phyloP scores from a whole-genome alignment of 2,797 vertebrate species.

The Betta splendens region DNA sequence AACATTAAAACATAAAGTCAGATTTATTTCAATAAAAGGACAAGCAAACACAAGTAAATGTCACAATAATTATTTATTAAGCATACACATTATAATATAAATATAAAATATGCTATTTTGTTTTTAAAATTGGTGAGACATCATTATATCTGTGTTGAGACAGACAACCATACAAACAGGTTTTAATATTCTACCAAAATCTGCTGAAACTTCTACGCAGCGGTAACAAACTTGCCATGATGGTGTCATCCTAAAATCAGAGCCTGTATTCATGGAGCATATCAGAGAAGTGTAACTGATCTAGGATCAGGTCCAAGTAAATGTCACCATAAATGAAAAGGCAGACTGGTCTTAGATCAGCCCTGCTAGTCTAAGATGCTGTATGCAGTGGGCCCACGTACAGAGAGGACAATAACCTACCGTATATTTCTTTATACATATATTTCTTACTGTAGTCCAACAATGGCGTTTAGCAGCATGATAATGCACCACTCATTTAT shows the following conservation, averaged over 20 bases:
- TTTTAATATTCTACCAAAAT: slow-evolving; percentile 92
- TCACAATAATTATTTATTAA: slow-evolving; percentile 89
- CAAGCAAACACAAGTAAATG: slow-evolving; percentile 71
- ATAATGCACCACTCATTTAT: slow-evolving; percentile 72
- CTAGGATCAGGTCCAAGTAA: slow-evolving; percentile 54
- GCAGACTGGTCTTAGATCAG: slow-evolving; percentile 66
- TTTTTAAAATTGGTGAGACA: slow-evolving; percentile 89
- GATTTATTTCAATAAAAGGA: slow-evolving; percentile 20
- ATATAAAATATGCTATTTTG: slow-evolving; percentile 89
- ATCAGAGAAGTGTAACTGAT: slow-evolving; percentile 46
- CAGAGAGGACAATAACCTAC: slow-evolving; percentile 76
- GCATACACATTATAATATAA: slow-evolving; percentile 90
- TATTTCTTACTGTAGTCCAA: slow-evolving; percentile 74
- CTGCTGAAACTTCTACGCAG: slow-evolving; percentile 84
- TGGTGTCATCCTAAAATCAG: slow-evolving; percentile 87
- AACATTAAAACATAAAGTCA: not conserved
- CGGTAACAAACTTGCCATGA: slow-evolving; percentile 92
- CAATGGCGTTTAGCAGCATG: slow-evolving; percentile 82
- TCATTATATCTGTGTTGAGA: slow-evolving; percentile 89
- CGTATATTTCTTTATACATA: slow-evolving; percentile 61
- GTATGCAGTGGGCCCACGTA: slow-evolving; percentile 77
- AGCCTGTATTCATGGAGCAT: slow-evolving; percentile 61
- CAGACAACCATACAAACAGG: slow-evolving; percentile 87
- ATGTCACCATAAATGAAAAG: slow-evolving; percentile 57
- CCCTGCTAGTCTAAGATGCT: slow-evolving; percentile 66